phyloP scores from a whole-genome alignment of 2,888 invertebrate genomes.

The Bursaphelenchus okinawaensis region DNA sequence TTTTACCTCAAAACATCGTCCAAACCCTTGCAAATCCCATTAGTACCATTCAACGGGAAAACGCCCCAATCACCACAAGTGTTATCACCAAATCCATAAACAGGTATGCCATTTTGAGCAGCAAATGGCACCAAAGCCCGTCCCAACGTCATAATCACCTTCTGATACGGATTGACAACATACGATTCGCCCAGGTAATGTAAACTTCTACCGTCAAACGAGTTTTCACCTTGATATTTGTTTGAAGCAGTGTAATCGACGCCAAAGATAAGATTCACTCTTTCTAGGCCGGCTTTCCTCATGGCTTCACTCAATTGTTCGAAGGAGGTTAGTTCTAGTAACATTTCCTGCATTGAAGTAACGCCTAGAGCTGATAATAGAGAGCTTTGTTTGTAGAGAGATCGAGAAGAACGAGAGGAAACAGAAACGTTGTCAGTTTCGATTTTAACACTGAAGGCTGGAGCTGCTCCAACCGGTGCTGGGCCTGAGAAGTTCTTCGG shows the following conservation, averaged over 20 bases:
- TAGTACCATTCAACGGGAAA: constrained; percentile 58
- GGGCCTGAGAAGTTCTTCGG: not conserved
- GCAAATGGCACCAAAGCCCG: constrained; percentile 61
- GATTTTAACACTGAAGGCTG: not conserved
- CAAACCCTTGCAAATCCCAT: constrained; percentile 57
- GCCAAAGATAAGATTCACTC: constrained; percentile 62
- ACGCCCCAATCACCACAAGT: constrained; percentile 60
- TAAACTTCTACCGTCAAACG: constrained; percentile 60
- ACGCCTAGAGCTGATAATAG: constrained; percentile 47
- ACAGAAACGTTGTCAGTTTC: constrained; percentile 8
- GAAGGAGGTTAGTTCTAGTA: constrained; percentile 55
- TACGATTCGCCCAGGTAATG: constrained; percentile 51
- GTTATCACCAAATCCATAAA: constrained; percentile 62
- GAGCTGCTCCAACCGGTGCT: not conserved
- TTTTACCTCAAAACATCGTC: constrained; percentile 59
- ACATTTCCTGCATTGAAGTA: constrained; percentile 53
- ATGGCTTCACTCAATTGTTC: constrained; percentile 57
- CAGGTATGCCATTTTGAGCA: constrained; percentile 59
- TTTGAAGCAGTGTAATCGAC: constrained; percentile 64
- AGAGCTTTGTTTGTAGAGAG: constrained; percentile 35
- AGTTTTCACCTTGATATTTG: constrained; percentile 63
- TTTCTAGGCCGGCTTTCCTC: constrained; percentile 60
- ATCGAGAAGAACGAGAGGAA: constrained; percentile 14
- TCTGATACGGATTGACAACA: constrained; percentile 60
- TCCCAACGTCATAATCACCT: constrained; percentile 61